Evolutionary conservation across 2,797 vertebrate genomes (phyloP), one percentile per base, ranked within the genome.

Genomic region (Hipposideros larvatus): DNA sequence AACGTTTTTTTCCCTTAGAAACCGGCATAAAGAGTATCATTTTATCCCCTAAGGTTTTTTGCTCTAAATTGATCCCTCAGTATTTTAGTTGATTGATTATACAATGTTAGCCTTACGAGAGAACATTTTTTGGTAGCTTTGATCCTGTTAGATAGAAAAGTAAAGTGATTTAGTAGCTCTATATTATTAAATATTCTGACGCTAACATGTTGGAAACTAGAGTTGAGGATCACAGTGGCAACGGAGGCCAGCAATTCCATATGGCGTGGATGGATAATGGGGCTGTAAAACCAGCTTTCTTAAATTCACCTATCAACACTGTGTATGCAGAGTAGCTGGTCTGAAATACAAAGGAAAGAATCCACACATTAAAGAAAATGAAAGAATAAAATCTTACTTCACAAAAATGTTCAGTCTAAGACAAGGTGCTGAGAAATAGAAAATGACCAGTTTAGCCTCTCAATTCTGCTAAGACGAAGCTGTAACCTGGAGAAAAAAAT

Each of bases 361-460:
- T 82, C 91, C 70, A 91, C 92, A 88, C 68, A 71, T 18, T 78
- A 63, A 74, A 26, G 31, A 31, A 65, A 93, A 85, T 34, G 7
- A 92, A 96, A 92, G 28, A 51, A 86, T 79, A 53, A 63, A 37
- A 3, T 57, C 16, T 63, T 82, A 68, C 59, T 87, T 96, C 43
- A 90, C 59, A 55, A 63, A 96, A 93, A 53, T 66, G 78, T 18
- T 61, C 70, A 75, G n/a, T 88, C 31, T 59, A 80, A 96, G 65
- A 84, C 90, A 95, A 88, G 37, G 71, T 97, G 31, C 57, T 83
- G 10, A 94, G 66, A n/a, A 88, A 24, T 26, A 96, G 83, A 91
- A 97, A 97, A 97, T 96, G 94, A 89, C 9, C 84, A 63, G 61
- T 73, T 91, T 91, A 71, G 43, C 51, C 61, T 87, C n/a, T 95